Evolutionary conservation across 2,888 invertebrate species (phyloP), one percentile per base, ranked within the genome.

Genomic region (Ophion obscuratus): DNA sequence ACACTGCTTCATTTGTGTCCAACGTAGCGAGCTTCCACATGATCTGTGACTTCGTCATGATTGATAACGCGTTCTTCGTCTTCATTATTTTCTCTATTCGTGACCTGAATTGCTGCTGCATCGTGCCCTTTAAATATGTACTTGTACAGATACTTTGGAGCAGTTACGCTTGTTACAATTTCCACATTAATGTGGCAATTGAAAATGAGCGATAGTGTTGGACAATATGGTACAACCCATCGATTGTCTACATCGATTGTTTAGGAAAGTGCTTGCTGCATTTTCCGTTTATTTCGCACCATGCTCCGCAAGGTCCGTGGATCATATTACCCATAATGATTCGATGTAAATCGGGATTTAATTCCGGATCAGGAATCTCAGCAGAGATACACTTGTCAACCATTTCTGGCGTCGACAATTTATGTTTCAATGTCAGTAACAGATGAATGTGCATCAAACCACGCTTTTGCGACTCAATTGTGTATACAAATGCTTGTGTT

Each of bases 301-400:
- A 89, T 73, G 83, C 78, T 11, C 92, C 91, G 87, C 92, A 93
- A 80, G 93, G 91, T 77, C 92, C 92, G 89, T 94, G 92, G 80
- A 93, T 90, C 92, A 94, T 93, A 80, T 90, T 87, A 77, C 88
- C 88, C 44, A 76, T 89, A 5, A 94, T 90, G 47, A 93, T 89
- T 4, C 90, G 87, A 87, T 90, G 87, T 31, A 94, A 53, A 53
- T 53, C 53, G 17, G 53, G 53, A 53, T 53, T 53, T 53, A 53
- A 10, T 14, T 62, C 11, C 24, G 87, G 86, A 87, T 93, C 88
- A 2, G 94, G 92, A 66, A 94, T 88, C 88, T 93, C 93, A 20
- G 93, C 91, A 66, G 75, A 90, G 17, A 88, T 89, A 17, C 68
- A 86, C 68, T 71, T 75, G 73, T 90, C 87, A 31, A 89, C 82